Evolutionary conservation across 2,888 invertebrate species (phyloP), one percentile per base, ranked within the genome.

Genomic region (Melikaiella ostensackeni): DNA sequence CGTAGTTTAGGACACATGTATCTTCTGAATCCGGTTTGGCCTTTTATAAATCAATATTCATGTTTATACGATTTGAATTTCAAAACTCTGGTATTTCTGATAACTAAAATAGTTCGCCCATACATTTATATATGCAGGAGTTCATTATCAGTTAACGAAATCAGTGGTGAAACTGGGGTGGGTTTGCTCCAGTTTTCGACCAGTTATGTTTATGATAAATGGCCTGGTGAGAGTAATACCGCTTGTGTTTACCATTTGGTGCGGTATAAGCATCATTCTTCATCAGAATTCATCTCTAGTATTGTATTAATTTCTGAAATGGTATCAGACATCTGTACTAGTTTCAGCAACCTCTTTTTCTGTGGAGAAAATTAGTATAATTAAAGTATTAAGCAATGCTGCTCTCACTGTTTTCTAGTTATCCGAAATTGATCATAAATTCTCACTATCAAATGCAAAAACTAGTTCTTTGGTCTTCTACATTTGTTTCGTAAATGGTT

Each of bases 161-260:
- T 50, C 66, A 66, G 42, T 8, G 27, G 38, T 30, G 27, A 59
- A 21, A 59, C 59, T 64, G 2, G 11, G 8, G 8, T 24, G 7
- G 42, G n/a, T 66, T 46, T 66, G 66, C 24, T 27, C 66, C 19
- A 66, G 66, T 66, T 66, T 66, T 66, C 66, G 42, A 46, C 27
- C 46, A 66, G 66, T 46, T 59, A 57, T 57, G 24, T 27, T 66
- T 66, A 27, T 66, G 46, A 46, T 66, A 46, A 46, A 46, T 46
- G 46, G n/a, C 27, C 42, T 27, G 42, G n/a, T 46, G 66, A 66
- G 24, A 42, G 64, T 24, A 66, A 42, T 66, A 42, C 2, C 42
- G 21, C 42, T 9, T 35, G 42, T 64, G 64, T 64, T 64, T 64
- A 24, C 24, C n/a, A 46, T 70, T 27, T 30, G 30, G 42, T 46